Base-by-base conservation (phyloP, 2,113 vertebrate species). In the Saccopteryx bilineata region DNA sequence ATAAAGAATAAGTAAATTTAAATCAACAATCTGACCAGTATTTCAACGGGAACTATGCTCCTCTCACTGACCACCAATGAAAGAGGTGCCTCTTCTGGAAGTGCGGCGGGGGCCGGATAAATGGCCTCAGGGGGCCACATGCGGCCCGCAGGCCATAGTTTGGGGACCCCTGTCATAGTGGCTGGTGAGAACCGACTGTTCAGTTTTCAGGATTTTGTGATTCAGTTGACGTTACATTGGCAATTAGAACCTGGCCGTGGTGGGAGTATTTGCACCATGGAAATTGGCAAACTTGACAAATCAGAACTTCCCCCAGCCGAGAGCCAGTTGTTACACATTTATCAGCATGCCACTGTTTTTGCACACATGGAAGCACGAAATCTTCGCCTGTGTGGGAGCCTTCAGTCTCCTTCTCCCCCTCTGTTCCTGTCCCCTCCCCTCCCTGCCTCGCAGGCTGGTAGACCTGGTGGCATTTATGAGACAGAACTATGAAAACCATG, bases 401-500 rank as follows among this genome's bases (percentile, higher is more conserved):
- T 58, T 81, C 12, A 9, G 9, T 28, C n/a, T 56, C 26, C n/a
- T 17, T 23, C 14, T 58, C 23, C 24, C 17, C 8, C 28, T 14
- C 13, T 50, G 28, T 48, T 46, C 4, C 19, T 4, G 39, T 75
- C 71, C 68, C 19, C n/a, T 61, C n/a, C 18, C n/a, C 21, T n/a
- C 7, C 39, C 23, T 39, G 5, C 23, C 39, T 10, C 21, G 33
- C 15, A 12, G 33, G 48, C 60, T 61, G 23, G 52, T 28, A 48
- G 39, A 80, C 48, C 63, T 89, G 17, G 50, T 83, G 65, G 79
- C 63, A 4, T 75, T 46, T 81, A 28, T n/a, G 52, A 86, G 78
- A 46, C 15, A 63, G 87, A 95, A 71, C 50, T 31, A 52, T 86
- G 91, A 66, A 90, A 69, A 78, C 24, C 7, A 9, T 58, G 60